Percentiles rank a stretch among this genome's conserved stretches.
These are phyloP conservation scores for Achlya flavicornis DNA, from an alignment of 2,888 invertebrate genomes.

Conservation along the genomic window DNA sequence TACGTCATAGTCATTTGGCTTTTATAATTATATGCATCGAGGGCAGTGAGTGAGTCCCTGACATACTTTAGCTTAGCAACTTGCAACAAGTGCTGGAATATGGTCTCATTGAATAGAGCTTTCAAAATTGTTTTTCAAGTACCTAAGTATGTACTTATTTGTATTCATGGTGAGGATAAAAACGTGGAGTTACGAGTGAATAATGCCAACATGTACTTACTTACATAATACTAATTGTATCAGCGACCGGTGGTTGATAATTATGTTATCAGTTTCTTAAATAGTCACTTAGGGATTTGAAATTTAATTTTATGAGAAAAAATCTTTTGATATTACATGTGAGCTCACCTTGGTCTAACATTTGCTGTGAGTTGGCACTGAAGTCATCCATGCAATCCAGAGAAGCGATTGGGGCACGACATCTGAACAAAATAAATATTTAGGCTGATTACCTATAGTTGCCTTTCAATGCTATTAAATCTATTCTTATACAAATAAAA, in stretches of 20 bases:
- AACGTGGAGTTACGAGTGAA: too few species aligned
- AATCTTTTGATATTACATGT: too few species aligned
- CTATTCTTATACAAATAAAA: background rate
- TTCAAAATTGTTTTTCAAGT: too few species aligned
- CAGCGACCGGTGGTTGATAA: too few species aligned
- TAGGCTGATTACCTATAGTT: constrained; percentile 24
- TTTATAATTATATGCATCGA: background rate
- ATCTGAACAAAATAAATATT: constrained; percentile 79
- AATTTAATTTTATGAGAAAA: too few species aligned
- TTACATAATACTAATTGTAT: too few species aligned
- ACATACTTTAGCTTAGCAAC: background rate
- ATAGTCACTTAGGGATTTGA: too few species aligned
- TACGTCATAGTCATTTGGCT: background rate
- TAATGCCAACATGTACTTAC: too few species aligned
- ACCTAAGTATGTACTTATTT: too few species aligned
- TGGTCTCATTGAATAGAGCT: background rate
- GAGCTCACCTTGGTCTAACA: constrained; percentile 77
- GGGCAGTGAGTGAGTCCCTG: background rate
- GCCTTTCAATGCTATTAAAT: background rate
- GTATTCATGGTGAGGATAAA: too few species aligned
- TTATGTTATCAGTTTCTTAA: too few species aligned
- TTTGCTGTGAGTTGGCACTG: constrained; percentile 86
- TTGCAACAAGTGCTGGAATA: background rate
- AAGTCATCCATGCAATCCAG: constrained; percentile 98
- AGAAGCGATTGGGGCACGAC: constrained; percentile 95